Evolutionary conservation across 2,113 vertebrate species (phyloP), one percentile per base, ranked within the genome.

Genomic region (Corythoichthys intestinalis): DNA sequence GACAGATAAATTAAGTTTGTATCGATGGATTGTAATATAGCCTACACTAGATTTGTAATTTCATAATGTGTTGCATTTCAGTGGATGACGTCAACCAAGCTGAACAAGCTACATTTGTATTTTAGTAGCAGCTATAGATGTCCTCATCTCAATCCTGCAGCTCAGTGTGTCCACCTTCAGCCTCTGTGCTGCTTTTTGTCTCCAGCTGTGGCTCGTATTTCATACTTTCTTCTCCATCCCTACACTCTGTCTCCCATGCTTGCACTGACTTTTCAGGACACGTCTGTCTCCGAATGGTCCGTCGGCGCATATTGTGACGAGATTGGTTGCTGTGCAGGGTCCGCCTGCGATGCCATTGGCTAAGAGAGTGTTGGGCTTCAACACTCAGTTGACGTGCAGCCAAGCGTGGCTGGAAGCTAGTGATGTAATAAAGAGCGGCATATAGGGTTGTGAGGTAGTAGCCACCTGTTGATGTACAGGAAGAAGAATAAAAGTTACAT

Each of bases 391-490:
- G 92, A 2, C 93, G 93, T 0, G 89, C 88, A 0, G 91, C 80
- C 61, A 89, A 15, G 0, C 85, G 83, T 0, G 94, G 91, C 70
- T 86, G 85, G 81, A 93, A 95, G 81, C 93, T 94, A 79, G 90
- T 94, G 68, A 96, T 94, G 86, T 96, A 94, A 88, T 91, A 93
- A 38, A 96, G 91, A 0, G 94, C 91, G 48, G 94, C 94, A 57
- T 95, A 96, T 69, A 95, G 84, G 8, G 95, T 94, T n/a, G 94
- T 96, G 63, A 96, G 90, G 83, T 96, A 96, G 86, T 96, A 96
- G 8, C 94, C 95, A 20, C 94, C 94, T 96, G 75, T 75, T 34
- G 63, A 54, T 35, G 64, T 1, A 15, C 8, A n/a, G 52, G 6
- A 58, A 2, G 58, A 37, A 70, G 9, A 37, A 17, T 66, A 39